Evolutionary conservation across 2,113 vertebrate species (phyloP).

Genomic region (Gallinago undulata): DNA sequence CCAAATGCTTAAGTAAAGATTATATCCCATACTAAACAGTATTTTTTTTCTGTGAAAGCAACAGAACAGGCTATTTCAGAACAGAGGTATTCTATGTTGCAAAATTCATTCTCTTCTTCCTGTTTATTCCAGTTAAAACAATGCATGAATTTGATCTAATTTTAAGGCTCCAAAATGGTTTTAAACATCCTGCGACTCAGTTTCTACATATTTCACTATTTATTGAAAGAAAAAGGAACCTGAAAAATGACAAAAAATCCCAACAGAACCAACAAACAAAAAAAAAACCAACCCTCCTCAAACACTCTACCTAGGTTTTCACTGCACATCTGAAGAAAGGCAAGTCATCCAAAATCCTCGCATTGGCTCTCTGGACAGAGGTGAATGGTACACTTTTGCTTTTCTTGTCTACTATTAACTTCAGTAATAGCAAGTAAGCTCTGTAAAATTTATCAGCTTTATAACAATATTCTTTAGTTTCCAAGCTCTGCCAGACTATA

Average conservation of each 20-base stretch:
- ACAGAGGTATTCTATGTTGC: background rate
- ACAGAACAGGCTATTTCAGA: background rate
- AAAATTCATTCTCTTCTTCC: background rate
- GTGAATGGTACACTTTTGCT: background rate
- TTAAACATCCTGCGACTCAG: background rate
- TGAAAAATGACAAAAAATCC: background rate
- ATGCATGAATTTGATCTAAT: background rate
- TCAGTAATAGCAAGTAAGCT: background rate
- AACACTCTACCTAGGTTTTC: background rate
- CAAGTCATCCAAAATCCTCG: background rate
- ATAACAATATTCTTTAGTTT: background rate
- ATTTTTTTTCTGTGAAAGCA: background rate
- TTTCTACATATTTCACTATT: background rate
- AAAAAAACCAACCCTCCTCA: rapidly evolving
- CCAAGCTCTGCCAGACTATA: background rate
- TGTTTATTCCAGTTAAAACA: background rate
- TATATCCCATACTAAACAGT: background rate
- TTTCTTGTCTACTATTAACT: background rate
- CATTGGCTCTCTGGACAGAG: background rate
- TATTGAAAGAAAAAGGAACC: background rate
- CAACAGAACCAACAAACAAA: background rate
- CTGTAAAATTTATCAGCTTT: background rate
- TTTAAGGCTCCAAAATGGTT: background rate
- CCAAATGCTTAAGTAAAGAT: background rate
- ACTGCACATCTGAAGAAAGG: background rate